Base-by-base conservation (phyloP, 2,797 vertebrate genomes). In the Anas acuta region DNA sequence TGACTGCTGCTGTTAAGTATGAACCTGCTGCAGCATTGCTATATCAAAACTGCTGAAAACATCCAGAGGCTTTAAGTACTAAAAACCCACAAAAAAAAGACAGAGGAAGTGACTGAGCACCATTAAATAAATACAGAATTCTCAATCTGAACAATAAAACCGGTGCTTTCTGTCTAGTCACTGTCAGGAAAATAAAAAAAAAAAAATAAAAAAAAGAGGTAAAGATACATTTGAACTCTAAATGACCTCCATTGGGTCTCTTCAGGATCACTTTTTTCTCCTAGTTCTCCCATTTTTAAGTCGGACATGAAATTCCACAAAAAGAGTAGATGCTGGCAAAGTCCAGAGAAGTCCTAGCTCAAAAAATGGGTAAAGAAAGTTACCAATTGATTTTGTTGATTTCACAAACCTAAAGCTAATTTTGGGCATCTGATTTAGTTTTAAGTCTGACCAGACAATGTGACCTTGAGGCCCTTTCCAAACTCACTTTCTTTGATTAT, bases 1-100 rank as follows among this genome's bases (percentile, higher is more conserved):
- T 60, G 41, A 39, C n/a, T 70, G 41, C n/a, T 76, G 49, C 45
- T 87, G 9, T 58, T 77, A 65, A 57, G 33, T 9, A 90, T 4
- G 15, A 86, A 71, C 19, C 57, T 69, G 28, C 64, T 88, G 53
- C 51, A 89, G 65, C 32, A 74, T 0, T 30, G 28, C 32, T 54
- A 51, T 57, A 83, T 64, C 47, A 80, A 82, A 77, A 80, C 20
- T 45, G 21, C 13, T 1, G 4, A 66, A 86, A 87, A 84, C 73
- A 65, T 32, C 22, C 67, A 60, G 28, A 76, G 8, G 33, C 19
- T 58, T 33, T 33, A 71, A 90, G 30, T 54, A 28, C 25, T 58
- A 92, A 96, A 79, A 73, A 56, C 22, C 21, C 51, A 72, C 58
- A 77, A 67, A 93, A 87, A 91, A 87, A 91, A 39, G 12, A 65